Evolutionary conservation across 1,140 invertebrate genomes (phyloP).

Genomic region (Penaeus vannamei): DNA sequence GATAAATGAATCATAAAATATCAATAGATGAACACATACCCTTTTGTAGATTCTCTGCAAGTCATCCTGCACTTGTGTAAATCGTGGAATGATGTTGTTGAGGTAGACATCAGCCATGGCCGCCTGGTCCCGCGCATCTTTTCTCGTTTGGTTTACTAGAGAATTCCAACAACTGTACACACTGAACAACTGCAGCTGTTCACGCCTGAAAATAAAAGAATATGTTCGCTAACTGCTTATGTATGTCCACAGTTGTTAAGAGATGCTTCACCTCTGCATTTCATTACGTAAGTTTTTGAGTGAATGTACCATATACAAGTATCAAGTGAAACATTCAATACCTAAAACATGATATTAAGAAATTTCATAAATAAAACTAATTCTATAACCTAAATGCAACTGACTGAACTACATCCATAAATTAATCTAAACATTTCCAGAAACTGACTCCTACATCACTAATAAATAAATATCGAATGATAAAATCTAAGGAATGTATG

Average conservation of each 20-base stretch:
- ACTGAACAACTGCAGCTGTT: constrained; percentile 93
- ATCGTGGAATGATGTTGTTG: constrained; percentile 84
- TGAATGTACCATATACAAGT: no score
- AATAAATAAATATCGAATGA: no score
- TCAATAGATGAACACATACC: constrained; percentile 74
- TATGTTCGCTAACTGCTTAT: constrained; percentile 7
- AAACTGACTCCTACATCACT: no score
- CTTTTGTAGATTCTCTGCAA: constrained; percentile 89
- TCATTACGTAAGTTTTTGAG: no score
- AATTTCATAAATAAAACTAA: no score
- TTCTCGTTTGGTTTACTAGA: constrained; percentile 88
- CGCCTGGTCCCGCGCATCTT: constrained; percentile 89
- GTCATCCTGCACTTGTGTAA: constrained; percentile 90
- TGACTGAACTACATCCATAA: no score
- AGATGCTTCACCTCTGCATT: no score
- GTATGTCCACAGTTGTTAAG: neutral
- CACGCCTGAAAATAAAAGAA: constrained; percentile 79
- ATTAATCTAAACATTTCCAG: no score
- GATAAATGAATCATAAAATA: neutral
- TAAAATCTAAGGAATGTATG: no score
- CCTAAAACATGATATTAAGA: no score
- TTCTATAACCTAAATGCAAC: no score
- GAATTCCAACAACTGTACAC: constrained; percentile 94
- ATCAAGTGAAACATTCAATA: no score
- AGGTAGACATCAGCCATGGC: constrained; percentile 90